Base-by-base conservation (phyloP, 2,113 vertebrate species). In the Charina bottae region DNA sequence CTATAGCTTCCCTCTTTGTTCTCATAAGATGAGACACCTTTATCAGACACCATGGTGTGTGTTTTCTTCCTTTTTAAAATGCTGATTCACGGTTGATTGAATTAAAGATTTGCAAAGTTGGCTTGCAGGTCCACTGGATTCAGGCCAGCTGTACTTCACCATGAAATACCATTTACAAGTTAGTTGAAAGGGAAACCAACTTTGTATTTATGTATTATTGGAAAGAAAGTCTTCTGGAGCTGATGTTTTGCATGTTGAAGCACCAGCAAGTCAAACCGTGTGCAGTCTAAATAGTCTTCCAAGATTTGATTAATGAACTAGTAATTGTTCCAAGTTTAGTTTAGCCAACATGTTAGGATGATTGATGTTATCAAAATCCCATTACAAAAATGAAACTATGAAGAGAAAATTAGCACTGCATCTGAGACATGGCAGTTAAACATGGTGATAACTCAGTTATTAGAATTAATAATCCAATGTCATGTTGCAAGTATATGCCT, bases 341-440 rank as follows among this genome's bases (percentile, higher is more conserved):
- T 95, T 93, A 94, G 91, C 95, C 95, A 95, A 94, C 94, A 95
- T 37, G 93, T 93, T 42, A 72, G 94, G 93, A 93, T 1, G 49
- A 0, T 15, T 91, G 92, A 95, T 95, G 92, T 94, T 95, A 95
- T 97, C 96, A 95, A 95, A 96, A 96, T 94, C 95, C 93, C 92
- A 96, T 95, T 96, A 96, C 92, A 60, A 83, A 94, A 0, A 91
- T 93, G 89, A 78, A 95, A 90, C 91, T 95, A 91, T 94, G 92
- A 96, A 94, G 91, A 95, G 92, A 94, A 95, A 96, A 96, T 94
- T 96, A 92, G 92, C 92, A 93, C 93, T 92, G 93, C 94, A 94
- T 90, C 93, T 94, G 95, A 95, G 93, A 93, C 93, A 59, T 93
- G 88, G 24, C 55, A 49, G 53, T 90, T 90, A 92, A 93, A 91